Evolutionary conservation across 1,140 invertebrate species (phyloP).

Genomic region (Sminthurides bifidus): DNA sequence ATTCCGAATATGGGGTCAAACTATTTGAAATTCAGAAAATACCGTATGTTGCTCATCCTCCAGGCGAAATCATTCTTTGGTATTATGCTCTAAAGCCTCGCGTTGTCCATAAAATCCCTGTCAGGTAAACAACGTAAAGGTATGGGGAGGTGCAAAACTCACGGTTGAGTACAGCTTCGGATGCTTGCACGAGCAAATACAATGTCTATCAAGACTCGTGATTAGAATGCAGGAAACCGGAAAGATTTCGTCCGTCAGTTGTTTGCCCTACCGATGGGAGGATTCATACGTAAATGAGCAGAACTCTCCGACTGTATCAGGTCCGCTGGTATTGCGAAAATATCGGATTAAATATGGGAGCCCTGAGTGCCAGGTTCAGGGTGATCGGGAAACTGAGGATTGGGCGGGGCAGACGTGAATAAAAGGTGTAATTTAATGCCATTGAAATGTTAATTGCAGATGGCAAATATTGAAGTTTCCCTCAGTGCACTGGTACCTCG

Average conservation of each 20-base stretch:
- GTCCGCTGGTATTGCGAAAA: neutral
- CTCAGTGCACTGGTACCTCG: slow-evolving; percentile 48
- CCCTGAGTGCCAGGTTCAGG: neutral
- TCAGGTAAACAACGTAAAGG: neutral
- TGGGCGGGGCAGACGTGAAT: neutral
- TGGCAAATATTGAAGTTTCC: slow-evolving; percentile 74
- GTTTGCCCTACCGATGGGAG: neutral
- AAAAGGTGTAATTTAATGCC: neutral
- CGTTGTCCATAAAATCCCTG: neutral
- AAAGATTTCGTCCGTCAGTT: too few relatives aligned
- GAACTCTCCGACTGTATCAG: neutral
- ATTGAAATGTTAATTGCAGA: slow-evolving; percentile 41
- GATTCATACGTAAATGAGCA: neutral
- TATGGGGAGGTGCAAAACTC: too few relatives aligned
- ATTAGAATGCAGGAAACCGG: too few relatives aligned
- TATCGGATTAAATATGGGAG: neutral
- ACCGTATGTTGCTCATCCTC: too few relatives aligned
- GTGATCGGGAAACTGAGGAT: neutral
- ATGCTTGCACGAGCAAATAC: too few relatives aligned
- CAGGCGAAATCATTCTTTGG: too few relatives aligned
- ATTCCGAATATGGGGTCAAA: too few relatives aligned
- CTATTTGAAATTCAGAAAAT: too few relatives aligned
- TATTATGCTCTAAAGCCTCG: neutral
- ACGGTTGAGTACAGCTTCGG: too few relatives aligned
- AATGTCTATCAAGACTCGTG: too few relatives aligned